Conservation (phyloP, 2,797 vertebrate genomes). For the Bovichtus diacanthus region DNA sequence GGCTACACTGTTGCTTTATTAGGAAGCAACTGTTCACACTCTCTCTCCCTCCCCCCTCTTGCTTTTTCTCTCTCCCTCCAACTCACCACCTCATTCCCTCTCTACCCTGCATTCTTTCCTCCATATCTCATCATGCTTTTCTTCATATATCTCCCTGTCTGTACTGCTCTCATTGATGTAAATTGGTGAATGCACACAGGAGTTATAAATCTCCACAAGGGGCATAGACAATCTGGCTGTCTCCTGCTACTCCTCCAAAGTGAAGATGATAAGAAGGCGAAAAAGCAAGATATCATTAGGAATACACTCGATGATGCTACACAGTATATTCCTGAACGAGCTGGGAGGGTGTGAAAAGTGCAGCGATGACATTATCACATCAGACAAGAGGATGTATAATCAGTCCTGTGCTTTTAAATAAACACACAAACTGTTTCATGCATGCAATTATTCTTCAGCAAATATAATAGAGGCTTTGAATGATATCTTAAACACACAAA, state of each 20-base stretch:
- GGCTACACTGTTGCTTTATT: slow-evolving; percentile 82
- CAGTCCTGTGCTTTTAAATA: slow-evolving; percentile 23
- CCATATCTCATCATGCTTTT: slow-evolving; percentile 60
- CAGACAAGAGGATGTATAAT: slow-evolving; percentile 12
- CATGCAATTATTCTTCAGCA: slow-evolving; percentile 34
- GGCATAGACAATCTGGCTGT: slow-evolving; percentile 42
- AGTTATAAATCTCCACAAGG: slow-evolving; percentile 58
- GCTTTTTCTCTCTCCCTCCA: slow-evolving; percentile 23
- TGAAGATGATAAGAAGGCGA: slow-evolving; percentile 32
- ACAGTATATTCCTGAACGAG: slow-evolving; percentile 16
- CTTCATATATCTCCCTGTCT: slow-evolving; percentile 50
- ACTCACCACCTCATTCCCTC: slow-evolving; percentile 23
- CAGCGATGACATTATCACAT: slow-evolving; percentile 26
- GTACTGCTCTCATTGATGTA: slow-evolving; percentile 61
- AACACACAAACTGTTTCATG: slow-evolving; percentile 18
- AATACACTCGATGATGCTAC: slow-evolving; percentile 24
- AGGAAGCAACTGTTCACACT: slow-evolving; percentile 75
- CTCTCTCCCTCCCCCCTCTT: slow-evolving; percentile 31
- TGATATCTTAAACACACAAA: slow-evolving; percentile 20
- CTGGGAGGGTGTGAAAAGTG: slow-evolving; percentile 34
- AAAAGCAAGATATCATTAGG: slow-evolving; percentile 31
- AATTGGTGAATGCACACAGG: slow-evolving; percentile 55
- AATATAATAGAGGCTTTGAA: slow-evolving; percentile 19
- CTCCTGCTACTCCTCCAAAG: slow-evolving; percentile 28
- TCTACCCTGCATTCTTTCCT: slow-evolving; percentile 48